Evolutionary conservation across 2,113 vertebrate genomes (phyloP), one percentile per base, ranked within the genome.

Genomic region (Saccopteryx leptura): DNA sequence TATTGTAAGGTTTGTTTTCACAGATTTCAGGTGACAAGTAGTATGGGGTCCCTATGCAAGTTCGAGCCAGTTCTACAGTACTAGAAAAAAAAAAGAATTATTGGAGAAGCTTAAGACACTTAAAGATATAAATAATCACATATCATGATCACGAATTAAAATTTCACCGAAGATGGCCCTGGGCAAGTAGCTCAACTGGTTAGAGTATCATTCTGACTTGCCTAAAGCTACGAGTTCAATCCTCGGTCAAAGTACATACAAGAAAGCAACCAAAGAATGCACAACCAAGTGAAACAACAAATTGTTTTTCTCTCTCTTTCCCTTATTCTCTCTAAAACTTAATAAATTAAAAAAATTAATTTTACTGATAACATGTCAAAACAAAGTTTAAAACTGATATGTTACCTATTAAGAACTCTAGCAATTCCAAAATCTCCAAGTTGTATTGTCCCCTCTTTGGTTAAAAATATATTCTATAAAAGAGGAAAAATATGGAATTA

Each of bases 341-440:
- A 39, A 39, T 39, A 39, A 39, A 39, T 39, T 39, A 39, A 39
- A 39, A 39, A 39, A 39, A 39, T 39, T 39, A 88, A 28, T 66
- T 74, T 87, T 21, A 91, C 23, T 91, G 14, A 93, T 83, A 10
- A 83, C 9, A 91, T 23, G 75, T 48, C 63, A 87, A 95, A 87
- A 84, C 46, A 87, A 92, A 52, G 15, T 76, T 69, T 74, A 94
- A 92, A 74, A 46, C 4, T 58, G 65, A 75, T 88, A 95, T 9
- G 9, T 97, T 98, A 99, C 99, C 99, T 99, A 98, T 99, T 99
- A 81, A 99, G 98, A 97, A 99, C 99, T 98, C 99, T 98, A 66
- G 99, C 99, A 1, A 99, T 99, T 92, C 99, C 99, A 98, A 99
- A 99, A 97, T 99, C 99, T 97, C 99, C 99, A 82, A 99, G 98